Evolutionary conservation across 2,113 vertebrate species (phyloP).

Genomic region (Setophaga coronata): DNA sequence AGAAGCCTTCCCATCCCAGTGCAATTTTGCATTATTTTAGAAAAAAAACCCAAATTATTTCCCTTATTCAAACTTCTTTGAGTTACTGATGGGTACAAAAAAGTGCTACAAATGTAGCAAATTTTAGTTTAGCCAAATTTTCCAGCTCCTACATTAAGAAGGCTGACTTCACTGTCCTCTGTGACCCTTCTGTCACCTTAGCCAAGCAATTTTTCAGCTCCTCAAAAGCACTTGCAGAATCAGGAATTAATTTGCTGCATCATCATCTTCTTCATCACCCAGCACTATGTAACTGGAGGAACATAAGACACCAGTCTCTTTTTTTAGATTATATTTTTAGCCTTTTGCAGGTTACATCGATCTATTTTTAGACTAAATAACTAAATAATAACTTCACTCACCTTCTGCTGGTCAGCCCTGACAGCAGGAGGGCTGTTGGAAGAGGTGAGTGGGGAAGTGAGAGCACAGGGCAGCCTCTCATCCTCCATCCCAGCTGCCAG

Average conservation of each 20-base stretch:
- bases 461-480: not conserved
- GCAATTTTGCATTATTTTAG: not conserved
- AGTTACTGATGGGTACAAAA: not conserved
- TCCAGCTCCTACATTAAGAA: not conserved
- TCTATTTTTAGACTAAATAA: not conserved
- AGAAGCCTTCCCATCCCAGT: not conserved
- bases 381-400: not conserved
- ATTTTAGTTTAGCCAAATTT: not conserved
- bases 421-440: not conserved
- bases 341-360: not conserved
- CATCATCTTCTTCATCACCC: not conserved
- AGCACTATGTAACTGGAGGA: not conserved
- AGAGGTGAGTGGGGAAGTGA: not conserved
- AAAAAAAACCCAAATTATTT: not conserved
- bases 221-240: not conserved
- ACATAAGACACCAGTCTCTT: not conserved
- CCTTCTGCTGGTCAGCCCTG: not conserved
- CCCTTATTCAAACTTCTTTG: not conserved
- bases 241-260: conserved; percentile 1
- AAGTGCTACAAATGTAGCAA: not conserved
- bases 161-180: not conserved
- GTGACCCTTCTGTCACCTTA: not conserved
- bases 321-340: not conserved
- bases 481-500: not conserved
- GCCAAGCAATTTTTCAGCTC: not conserved